Evolutionary conservation across 2,797 vertebrate species (phyloP).

Genomic region (Apodemus agrarius): DNA sequence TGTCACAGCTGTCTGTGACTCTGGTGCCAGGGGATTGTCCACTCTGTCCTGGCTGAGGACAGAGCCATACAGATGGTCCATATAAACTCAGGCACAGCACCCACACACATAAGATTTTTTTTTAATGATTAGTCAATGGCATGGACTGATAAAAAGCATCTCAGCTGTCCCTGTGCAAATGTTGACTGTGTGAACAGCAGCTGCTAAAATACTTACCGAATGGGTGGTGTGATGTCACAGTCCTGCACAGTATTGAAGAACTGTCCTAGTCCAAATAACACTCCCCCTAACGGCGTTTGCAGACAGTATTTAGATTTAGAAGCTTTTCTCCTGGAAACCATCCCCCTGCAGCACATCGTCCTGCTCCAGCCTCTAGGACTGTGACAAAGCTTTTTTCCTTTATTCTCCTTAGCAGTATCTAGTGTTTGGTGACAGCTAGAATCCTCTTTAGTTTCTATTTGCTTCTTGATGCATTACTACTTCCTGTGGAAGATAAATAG

Average conservation of each 20-base stretch:
- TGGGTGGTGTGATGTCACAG: not conserved
- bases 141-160: not conserved
- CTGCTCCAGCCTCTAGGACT: not conserved
- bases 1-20: not conserved
- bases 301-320: not conserved
- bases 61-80: not conserved
- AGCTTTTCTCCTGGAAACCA: not conserved
- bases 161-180: not conserved
- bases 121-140: not conserved
- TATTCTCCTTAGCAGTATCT: not conserved
- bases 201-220: not conserved
- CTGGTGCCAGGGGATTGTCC: not conserved
- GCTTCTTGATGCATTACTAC: not conserved
- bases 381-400: not conserved
- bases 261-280: not conserved
- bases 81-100: not conserved
- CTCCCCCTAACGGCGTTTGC: not conserved
- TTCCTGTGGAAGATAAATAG: constrained; percentile 14
- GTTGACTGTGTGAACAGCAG: not conserved
- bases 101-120: not conserved
- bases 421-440: not conserved
- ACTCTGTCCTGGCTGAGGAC: not conserved
- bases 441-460: not conserved
- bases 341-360: not conserved
- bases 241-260: not conserved